Conservation (phyloP, 37 sponge, comb jelly and placozoan species). For the Oopsacas minuta region DNA sequence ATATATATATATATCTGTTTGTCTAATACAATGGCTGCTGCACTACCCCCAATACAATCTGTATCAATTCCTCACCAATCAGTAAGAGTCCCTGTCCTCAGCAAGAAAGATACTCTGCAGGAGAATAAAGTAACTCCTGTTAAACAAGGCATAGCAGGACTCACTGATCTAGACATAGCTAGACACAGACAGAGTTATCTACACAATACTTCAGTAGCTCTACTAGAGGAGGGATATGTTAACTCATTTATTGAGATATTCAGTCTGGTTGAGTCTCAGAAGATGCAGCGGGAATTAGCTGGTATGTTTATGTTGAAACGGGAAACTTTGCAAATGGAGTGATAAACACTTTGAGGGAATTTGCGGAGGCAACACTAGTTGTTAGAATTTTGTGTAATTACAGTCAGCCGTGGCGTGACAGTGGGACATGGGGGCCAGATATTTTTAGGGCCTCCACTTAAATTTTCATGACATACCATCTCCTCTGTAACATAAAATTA, state of each 20-base stretch:
- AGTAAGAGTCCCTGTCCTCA: background rate
- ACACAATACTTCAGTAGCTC: constrained; percentile 6
- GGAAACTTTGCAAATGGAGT: no score
- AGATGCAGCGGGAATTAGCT: background rate
- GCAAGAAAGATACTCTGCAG: background rate
- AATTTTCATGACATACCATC: no score
- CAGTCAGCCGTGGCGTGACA: no score
- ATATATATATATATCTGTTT: background rate
- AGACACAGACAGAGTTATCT: constrained; percentile 13
- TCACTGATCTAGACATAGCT: background rate
- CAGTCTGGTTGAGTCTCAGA: constrained; percentile 6
- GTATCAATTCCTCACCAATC: background rate
- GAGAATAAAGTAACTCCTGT: background rate
- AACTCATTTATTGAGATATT: constrained; percentile 12
- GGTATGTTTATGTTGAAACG: no score
- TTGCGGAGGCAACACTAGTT: no score
- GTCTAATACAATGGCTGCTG: background rate
- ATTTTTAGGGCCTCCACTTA: no score
- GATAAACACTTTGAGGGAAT: no score
- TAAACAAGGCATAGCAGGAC: background rate
- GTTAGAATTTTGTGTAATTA: no score
- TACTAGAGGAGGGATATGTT: background rate
- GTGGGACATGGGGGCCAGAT: no score
- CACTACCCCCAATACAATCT: background rate
- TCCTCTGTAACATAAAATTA: no score